Base-by-base conservation (phyloP, 2,113 vertebrate genomes). In the Corythoichthys haematopterus region DNA sequence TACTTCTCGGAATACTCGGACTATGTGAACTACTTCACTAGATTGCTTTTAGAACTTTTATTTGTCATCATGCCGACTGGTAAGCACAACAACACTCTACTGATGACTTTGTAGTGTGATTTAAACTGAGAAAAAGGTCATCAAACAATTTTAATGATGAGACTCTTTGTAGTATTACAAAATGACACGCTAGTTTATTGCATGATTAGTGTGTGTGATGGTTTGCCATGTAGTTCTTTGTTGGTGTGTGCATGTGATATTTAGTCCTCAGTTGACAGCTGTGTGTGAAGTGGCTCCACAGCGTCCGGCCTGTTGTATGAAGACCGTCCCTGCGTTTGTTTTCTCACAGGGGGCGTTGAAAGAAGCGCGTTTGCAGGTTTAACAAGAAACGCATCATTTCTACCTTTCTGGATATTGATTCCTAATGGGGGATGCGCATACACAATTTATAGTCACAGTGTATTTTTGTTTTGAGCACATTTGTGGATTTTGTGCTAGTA, bases 1-100 rank as follows among this genome's bases (percentile, higher is more conserved):
- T 69, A 76, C 66, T 28, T 5, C 38, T 73, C 58, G 85, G 81
- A 83, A 82, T 81, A 81, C 71, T 76, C 68, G 81, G 81, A 83
- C 87, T 72, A 90, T 88, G 80, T 83, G 75, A 65, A 60, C 48
- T 35, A 10, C 63, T 35, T 52, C 11, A 61, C 47, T 67, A 36
- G 6, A 13, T 36, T 13, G 10, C 55, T 36, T 36, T 20, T 28
- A 2, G 47, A 3, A 20, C 2, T 38, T 69, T 58, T 70, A 5
- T 58, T 65, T 50, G 51, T 77, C 76, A 82, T 69, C 63, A 90
- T 90, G 89, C 89, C 89, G 36, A 90, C 89, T 3, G 89, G 89
- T 90, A 84, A 89, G 87, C 13, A 70, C 2, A 20, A 11, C 10
- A 55, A 55, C 33, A 55, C 52, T 2, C 8, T 10, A 33, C 28